phyloP scores from a whole-genome alignment of 2,888 invertebrate genomes.

The Drosophila infuscata region DNA sequence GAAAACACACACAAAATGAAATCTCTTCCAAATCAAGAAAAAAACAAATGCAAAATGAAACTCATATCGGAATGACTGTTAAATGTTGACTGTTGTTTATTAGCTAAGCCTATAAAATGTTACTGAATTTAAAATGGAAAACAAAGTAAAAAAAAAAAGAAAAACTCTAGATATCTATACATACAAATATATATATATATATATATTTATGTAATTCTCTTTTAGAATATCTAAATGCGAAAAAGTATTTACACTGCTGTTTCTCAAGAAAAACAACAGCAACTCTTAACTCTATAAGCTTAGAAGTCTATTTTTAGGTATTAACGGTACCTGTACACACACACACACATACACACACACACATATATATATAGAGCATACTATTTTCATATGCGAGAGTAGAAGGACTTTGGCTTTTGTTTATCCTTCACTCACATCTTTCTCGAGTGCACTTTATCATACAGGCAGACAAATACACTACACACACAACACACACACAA shows the following conservation, averaged over 20 bases:
- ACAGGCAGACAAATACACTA: constrained; percentile 44
- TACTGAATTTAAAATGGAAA: constrained; percentile 30
- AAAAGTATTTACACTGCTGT: constrained; percentile 48
- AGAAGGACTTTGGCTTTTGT: constrained; percentile 41
- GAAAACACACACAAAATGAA: constrained; percentile 27
- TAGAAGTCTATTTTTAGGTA: constrained; percentile 29
- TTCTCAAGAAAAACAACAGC: neutral
- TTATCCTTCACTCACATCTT: constrained; percentile 32
- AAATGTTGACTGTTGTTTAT: constrained; percentile 84
- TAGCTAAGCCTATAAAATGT: constrained; percentile 43
- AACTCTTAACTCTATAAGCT: constrained; percentile 52
- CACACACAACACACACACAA: constrained; percentile 21
- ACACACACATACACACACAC: constrained; percentile 3
- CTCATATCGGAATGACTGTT: constrained; percentile 84
- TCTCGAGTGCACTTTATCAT: constrained; percentile 65
- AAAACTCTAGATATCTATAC: constrained; percentile 30
- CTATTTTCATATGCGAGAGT: constrained; percentile 56
- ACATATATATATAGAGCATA: constrained; percentile 20
- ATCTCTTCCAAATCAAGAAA: constrained; percentile 68
- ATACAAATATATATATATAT: constrained; percentile 11
- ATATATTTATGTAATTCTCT: constrained; percentile 56
- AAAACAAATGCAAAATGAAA: constrained; percentile 55
- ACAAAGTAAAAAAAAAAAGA: neutral
- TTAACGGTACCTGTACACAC: constrained; percentile 1
- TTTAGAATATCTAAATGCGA: constrained; percentile 37